Evolutionary conservation across 35 echinoderm and acorn worm genomes (phyloP), one percentile per base, ranked within the genome.

Genomic region (Ophioderma brevispina): DNA sequence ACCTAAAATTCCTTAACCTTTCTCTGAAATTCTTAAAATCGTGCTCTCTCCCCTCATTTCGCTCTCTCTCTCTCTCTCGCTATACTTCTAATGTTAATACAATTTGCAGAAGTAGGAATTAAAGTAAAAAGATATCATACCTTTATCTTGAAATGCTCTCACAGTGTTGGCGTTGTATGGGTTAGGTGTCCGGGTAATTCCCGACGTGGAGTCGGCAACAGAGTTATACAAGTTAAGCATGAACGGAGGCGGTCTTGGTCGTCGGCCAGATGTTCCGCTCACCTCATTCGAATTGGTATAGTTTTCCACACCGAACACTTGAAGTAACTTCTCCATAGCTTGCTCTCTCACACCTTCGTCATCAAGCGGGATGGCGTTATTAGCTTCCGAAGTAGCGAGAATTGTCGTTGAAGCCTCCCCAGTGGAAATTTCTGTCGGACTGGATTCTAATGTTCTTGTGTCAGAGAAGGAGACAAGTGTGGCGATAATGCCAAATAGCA

Each of bases 221-320:
- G 85, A 88, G 38, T 77, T 87, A 35, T 93, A 93, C 2, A 93
- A 80, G 28, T 93, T 82, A 30, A 93, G 18, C 92, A 93, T 93
- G 38, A 93, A 93, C 23, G 85, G 92, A 25, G 86, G n/a, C n/a
- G n/a, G n/a, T 37, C 63, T 34, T 19, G 83, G n/a, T 1, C 49
- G 83, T n/a, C 83, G 46, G n/a, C n/a, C n/a, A 34, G 50, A 14
- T 55, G 52, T 18, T 33, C 32, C 32, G 32, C 46, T 21, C 70
- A 31, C 83, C 70, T 59, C 83, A 85, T 70, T 70, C 2, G 15
- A 3, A 6, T 3, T 23, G 25, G 83, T 85, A 85, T 85, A 64
- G 28, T 85, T 85, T 55, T 85, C 83, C 52, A 85, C 33, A 18
- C 83, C 83, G 37, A 85, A 64, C 33, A 59, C 83, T 6, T 59